Base-by-base conservation (phyloP, 2,888 invertebrate genomes). In the Desoria tigrina region DNA sequence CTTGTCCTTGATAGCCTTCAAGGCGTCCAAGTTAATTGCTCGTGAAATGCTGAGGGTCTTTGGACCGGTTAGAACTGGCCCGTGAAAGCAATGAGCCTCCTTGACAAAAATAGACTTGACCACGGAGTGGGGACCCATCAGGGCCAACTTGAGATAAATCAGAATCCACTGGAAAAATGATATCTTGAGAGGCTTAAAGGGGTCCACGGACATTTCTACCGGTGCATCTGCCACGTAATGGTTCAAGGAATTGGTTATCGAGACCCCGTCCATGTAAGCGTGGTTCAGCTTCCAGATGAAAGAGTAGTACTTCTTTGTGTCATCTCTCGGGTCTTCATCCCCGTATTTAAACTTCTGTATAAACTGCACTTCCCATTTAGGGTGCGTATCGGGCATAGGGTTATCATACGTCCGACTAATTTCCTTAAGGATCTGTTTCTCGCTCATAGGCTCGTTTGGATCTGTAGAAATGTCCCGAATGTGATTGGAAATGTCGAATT, bases 261-360 rank as follows among this genome's bases (percentile, higher is more conserved):
- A 49, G 9, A 58, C 27, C 1, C 58, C 58, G 16, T 58, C 58
- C 45, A 58, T 49, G 21, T 45, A 27, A 42, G 28, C 58, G 18
- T 58, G 58, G 39, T 58, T 42, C 14, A 58, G 42, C 45, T 32
- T 58, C 45, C 49, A 58, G 27, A 58, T 27, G 26, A 58, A 21
- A 9, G 45, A 42, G 14, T 58, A 58, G 21, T 49, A 58, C 14
- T 45, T 58, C 14, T 28, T 58, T 21, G 45, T 49, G n/a, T 42
- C 49, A 21, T 27, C 18, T 6, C 18, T 42, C 1, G 58, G 45
- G 28, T 4, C 32, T 7, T 11, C 11, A 11, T 4, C 32, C 32
- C 45, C 58, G 18, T 49, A 58, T 21, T 45, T 21, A 14, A 49
- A 58, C 24, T 58, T 14, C 11, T 42, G 58, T 14, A 58, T 28